phyloP scores from a whole-genome alignment of 2,113 vertebrate genomes.

The Cynopterus brachyotis region DNA sequence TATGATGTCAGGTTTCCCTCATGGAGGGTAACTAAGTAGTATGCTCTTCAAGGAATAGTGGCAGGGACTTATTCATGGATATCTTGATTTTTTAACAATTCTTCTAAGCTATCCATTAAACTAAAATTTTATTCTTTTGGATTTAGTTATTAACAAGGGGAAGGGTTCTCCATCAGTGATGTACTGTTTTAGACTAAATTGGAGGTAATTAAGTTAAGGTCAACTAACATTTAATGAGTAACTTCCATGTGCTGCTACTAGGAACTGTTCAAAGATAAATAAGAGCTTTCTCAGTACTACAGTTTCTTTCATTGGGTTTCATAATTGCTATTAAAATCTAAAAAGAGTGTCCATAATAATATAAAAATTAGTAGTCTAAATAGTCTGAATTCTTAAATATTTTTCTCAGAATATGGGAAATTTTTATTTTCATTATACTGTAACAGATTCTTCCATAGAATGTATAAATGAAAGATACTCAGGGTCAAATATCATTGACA shows the following conservation, averaged over 20 bases:
- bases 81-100: not conserved
- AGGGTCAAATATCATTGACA: not conserved
- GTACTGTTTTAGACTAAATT: not conserved
- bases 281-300: not conserved
- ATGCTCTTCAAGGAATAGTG: not conserved
- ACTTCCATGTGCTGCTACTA: not conserved
- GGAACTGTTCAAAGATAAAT: not conserved
- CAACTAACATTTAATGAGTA: not conserved
- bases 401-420: not conserved
- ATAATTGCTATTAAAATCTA: not conserved
- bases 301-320: not conserved
- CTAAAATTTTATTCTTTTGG: not conserved
- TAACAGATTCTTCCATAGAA: not conserved
- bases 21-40: not conserved
- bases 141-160: not conserved
- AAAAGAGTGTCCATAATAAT: not conserved
- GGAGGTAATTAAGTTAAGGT: not conserved
- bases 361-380: not conserved
- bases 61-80: not conserved
- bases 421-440: not conserved
- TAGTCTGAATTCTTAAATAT: not conserved
- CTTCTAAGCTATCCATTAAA: not conserved
- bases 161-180: not conserved
- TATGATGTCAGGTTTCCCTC: accelerated
- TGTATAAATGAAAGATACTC: not conserved